Evolutionary conservation across 2,113 vertebrate species (phyloP).

Genomic region (Paradisaea rubra): DNA sequence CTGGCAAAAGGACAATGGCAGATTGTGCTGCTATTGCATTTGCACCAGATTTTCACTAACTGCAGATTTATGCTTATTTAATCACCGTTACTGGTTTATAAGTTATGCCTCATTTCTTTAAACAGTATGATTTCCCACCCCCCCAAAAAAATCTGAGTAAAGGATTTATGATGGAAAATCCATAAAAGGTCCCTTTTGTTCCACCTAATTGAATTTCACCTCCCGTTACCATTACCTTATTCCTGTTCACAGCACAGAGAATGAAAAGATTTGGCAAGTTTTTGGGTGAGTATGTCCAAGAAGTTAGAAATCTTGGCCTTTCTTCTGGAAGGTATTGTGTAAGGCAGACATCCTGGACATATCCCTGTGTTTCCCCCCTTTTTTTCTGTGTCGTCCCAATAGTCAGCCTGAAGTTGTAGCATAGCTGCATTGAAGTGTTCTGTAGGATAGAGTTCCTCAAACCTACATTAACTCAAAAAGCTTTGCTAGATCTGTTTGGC

Average conservation of each 20-base stretch:
- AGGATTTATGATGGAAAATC: constrained; percentile 58
- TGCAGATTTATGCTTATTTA: constrained; percentile 50
- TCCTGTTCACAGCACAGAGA: constrained; percentile 32
- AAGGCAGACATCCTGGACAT: constrained; percentile 30
- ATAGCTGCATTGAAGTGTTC: background rate
- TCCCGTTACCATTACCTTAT: constrained; percentile 54
- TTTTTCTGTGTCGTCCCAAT: background rate
- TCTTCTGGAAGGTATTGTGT: constrained; percentile 57
- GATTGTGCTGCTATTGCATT: constrained; percentile 3
- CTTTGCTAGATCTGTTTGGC: background rate
- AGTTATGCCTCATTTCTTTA: constrained; percentile 53
- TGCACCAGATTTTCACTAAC: constrained; percentile 32
- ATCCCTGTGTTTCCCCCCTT: background rate
- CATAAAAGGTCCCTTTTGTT: constrained; percentile 49
- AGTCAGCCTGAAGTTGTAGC: background rate
- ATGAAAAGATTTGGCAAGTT: constrained; percentile 50
- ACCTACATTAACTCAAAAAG: background rate
- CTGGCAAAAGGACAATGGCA: constrained; percentile 37
- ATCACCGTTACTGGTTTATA: constrained; percentile 28
- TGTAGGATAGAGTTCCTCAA: background rate
- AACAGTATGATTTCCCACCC: background rate
- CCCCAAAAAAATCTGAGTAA: background rate
- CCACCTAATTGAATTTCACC: constrained; percentile 55
- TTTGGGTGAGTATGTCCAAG: constrained; percentile 24
- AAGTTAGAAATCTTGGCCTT: constrained; percentile 46